phyloP scores from a whole-genome alignment of 1,140 invertebrate genomes.

The Mactra quadrangularis region DNA sequence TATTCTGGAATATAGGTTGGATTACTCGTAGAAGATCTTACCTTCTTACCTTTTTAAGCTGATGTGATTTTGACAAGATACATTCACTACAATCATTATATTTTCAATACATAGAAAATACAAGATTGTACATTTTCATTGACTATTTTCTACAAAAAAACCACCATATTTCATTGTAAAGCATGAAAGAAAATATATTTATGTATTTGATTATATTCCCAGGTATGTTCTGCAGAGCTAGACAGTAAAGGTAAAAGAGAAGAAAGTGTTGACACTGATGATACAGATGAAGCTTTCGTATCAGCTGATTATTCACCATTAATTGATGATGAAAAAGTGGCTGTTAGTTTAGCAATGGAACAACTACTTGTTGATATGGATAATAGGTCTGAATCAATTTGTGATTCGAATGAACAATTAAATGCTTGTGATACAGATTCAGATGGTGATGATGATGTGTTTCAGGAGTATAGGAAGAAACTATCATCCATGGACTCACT shows the following conservation, averaged over 20 bases:
- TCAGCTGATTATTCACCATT: conserved; percentile 79
- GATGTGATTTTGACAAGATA: too few relatives aligned
- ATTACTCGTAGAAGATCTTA: too few relatives aligned
- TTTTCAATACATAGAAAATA: too few relatives aligned
- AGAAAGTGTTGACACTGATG: conserved; percentile 60
- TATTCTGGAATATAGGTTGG: too few relatives aligned
- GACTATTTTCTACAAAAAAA: too few relatives aligned
- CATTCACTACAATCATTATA: too few relatives aligned
- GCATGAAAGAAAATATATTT: too few relatives aligned
- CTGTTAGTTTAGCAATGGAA: conserved; percentile 74
- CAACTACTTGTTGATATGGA: conserved; percentile 80
- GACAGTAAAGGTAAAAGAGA: conserved; percentile 82
- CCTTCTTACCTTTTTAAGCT: too few relatives aligned
- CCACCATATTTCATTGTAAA: too few relatives aligned
- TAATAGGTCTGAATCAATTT: conserved; percentile 68
- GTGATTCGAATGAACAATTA: conserved; percentile 37
- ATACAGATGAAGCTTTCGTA: conserved; percentile 63
- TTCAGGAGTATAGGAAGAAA: conserved; percentile 34
- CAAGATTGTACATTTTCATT: too few relatives aligned
- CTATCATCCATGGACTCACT: conserved; percentile 27
- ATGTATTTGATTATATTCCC: too few relatives aligned
- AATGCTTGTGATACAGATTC: conserved; percentile 79
- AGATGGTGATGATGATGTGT: conserved; percentile 81
- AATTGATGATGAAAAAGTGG: conserved; percentile 78
- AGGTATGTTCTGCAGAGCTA: conserved; percentile 45